A percentile compares a stretch with the other conserved stretches of the same genome.
Evolutionary conservation across 2,113 vertebrate species (phyloP).

Genomic region (Hucho hucho): DNA sequence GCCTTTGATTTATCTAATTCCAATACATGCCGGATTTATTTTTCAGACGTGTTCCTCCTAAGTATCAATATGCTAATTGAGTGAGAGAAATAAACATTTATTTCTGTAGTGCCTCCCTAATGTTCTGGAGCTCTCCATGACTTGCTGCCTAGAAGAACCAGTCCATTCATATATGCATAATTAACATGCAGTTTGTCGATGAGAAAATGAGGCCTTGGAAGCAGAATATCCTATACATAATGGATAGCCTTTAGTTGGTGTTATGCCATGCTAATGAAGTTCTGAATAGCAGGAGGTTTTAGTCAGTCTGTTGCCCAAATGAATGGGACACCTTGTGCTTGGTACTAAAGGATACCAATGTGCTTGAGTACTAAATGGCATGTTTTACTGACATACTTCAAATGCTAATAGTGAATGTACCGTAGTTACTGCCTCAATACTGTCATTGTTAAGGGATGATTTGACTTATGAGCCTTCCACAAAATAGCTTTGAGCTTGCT

Average conservation of each 20-base stretch:
- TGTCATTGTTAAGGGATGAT: background rate
- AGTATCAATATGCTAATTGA: no score
- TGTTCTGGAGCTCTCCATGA: background rate
- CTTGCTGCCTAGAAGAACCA: background rate
- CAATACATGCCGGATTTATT: background rate
- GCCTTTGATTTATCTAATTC: conserved; percentile 7
- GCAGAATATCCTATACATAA: conserved; percentile 25
- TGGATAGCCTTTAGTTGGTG: conserved; percentile 19
- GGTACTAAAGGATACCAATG: background rate
- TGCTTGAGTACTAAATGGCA: background rate
- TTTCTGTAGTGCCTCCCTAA: background rate
- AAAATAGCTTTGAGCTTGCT: no score
- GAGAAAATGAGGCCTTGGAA: conserved; percentile 27
- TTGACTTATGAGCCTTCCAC: no score
- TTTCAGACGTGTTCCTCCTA: no score
- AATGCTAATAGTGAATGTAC: background rate
- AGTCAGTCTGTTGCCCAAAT: background rate
- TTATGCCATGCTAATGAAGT: conserved; percentile 32
- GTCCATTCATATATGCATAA: conserved; percentile 27
- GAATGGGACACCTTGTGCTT: background rate
- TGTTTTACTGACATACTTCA: background rate
- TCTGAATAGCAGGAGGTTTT: background rate
- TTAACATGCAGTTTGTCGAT: conserved; percentile 43
- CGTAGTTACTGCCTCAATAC: background rate
- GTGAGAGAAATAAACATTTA: background rate